Evolutionary conservation across 2,113 vertebrate species (phyloP), one percentile per base, ranked within the genome.

Genomic region (Chitala chitala): DNA sequence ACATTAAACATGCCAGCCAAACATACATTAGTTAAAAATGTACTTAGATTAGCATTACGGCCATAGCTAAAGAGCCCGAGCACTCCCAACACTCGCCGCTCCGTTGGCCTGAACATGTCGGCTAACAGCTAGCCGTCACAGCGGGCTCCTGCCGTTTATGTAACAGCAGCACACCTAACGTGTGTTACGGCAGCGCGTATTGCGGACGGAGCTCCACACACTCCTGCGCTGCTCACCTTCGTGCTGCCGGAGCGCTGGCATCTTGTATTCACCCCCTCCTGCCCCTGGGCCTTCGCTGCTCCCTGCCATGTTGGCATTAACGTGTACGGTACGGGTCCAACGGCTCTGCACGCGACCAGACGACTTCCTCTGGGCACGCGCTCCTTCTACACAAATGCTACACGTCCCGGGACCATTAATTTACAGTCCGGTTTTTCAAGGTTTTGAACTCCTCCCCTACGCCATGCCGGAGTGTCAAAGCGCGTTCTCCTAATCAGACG

Each of bases 251-350:
- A 78, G 83, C 50, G 38, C 79, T 33, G 51, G 15, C 0, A 72
- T 54, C 72, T 51, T 83, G 42, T 85, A 82, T 68, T 83, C 86
- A 29, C 9, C 68, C 50, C 54, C 73, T 48, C 10, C 78, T 0
- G 71, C 55, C 5, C 70, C 68, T 50, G 77, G 77, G 77, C 69
- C 77, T 70, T 72, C 71, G 64, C 26, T 81, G 26, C 71, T 75
- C 1, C 10, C 81, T 79, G 84, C 77, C 89, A 89, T 89, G 72
- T 74, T 87, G 79, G 78, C 80, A 78, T 76, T 50, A 77, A 75
- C 33, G 74, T 31, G n/a, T n/a, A n/a, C 2, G 55, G n/a, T 33
- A 42, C 26, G 63, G 56, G 42, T 59, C 56, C 48, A 63, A 56
- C 63, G n/a, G n/a, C 50, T 68, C 55, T 44, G 64, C 48, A 64